Base-by-base conservation (phyloP, 2,888 invertebrate genomes). In the Volucella inflata region DNA sequence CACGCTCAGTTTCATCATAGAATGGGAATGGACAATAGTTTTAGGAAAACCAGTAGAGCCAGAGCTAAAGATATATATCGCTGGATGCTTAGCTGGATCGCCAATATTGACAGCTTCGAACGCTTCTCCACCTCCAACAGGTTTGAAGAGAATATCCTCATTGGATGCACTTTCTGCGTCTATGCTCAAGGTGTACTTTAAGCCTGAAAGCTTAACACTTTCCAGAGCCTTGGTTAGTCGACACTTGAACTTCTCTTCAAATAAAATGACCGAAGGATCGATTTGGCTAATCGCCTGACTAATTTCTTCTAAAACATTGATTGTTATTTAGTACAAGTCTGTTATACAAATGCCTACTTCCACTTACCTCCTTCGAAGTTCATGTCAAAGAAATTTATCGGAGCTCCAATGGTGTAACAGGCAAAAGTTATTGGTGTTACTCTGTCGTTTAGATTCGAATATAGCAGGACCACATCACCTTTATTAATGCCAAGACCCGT, bases 21-120 rank as follows among this genome's bases (percentile, higher is more conserved):
- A 81, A 36, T 88, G 88, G 0, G 85, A 87, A 1, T 87, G 78
- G 42, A 81, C 78, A 10, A 87, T 76, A 16, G 82, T 65, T 36
- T 88, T 87, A 4, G 88, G 88, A 42, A 84, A 62, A 11, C 87
- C 88, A 0, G 87, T 87, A 6, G 88, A 72, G 1, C 88, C 88
- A 0, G 88, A 88, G 2, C 87, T 88, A 10, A 87, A 71, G 57
- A 88, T 79, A 11, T 87, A 59, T 21, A 81, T 81, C 12, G 87
- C 88, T 1, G 82, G 59, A 2, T 77, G 38, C 11, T 2, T 8
- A 8, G 62, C 14, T 0, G 88, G 87, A 14, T 88, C 81, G 8
- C 71, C 79, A 21, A 84, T 36, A 51, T 84, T 65, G 14, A 75
- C 75, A 2, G 65, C 36, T 11, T 79, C 48, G 53, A 84, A 84